A percentile compares a stretch with the other conserved stretches of the same genome.
Conservation (phyloP, 2,888 invertebrate species). For the Piscicola geometra region DNA sequence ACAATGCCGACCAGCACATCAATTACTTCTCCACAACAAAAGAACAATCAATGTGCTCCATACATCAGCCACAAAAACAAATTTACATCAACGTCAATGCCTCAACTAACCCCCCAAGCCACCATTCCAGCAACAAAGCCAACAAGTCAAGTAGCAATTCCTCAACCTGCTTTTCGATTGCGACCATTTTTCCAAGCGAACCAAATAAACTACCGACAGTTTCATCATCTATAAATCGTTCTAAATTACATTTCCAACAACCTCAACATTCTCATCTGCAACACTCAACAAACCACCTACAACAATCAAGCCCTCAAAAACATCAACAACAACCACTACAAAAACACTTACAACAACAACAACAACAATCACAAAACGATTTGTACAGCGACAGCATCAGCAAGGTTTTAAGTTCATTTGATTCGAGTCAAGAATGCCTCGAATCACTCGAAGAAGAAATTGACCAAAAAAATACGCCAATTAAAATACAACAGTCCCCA, state of each 20-base stretch:
- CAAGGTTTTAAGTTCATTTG: background rate
- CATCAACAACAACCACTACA: slow-evolving; percentile 4
- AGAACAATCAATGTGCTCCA: background rate
- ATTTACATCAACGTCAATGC: background rate
- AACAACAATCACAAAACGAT: background rate
- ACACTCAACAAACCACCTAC: background rate
- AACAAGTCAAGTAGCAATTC: slow-evolving; percentile 1
- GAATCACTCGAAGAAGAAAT: background rate
- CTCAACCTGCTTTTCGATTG: background rate
- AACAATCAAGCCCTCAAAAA: background rate
- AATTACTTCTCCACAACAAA: background rate
- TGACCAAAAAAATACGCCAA: too few relatives aligned
- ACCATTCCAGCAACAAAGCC: slow-evolving; percentile 2
- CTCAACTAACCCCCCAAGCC: background rate
- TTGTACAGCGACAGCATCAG: background rate
- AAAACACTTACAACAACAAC: background rate
- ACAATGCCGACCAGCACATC: background rate
- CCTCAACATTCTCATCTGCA: background rate
- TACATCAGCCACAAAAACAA: background rate
- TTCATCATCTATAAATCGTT: slow-evolving; percentile 2
- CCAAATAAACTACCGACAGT: slow-evolving; percentile 4
- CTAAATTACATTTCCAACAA: background rate
- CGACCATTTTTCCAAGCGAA: slow-evolving; percentile 12
- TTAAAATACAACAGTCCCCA: too few relatives aligned
- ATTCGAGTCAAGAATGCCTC: background rate